These are phyloP conservation scores for Balearica regulorum DNA, from an alignment of 2,797 vertebrate species.

Conservation along the genomic window DNA sequence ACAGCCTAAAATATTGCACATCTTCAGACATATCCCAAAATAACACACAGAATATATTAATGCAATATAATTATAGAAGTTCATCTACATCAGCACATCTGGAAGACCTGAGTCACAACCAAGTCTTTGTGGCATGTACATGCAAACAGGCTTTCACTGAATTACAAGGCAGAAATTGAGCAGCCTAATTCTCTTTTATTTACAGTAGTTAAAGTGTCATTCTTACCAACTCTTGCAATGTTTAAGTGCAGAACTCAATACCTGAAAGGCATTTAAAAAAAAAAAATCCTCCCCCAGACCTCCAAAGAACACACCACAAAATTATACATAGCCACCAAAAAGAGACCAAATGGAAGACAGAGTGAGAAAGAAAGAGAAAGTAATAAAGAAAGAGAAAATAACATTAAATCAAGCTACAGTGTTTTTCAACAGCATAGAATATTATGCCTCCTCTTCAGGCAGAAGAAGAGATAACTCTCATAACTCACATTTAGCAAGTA, in stretches of 20 bases:
- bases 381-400: constrained; percentile 46
- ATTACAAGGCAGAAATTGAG: not conserved
- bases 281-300: not conserved
- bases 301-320: not conserved
- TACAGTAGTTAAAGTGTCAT: not conserved
- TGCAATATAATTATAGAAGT: not conserved
- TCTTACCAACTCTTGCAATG: not conserved
- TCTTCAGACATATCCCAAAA: not conserved
- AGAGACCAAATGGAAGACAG: not conserved
- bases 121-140: not conserved
- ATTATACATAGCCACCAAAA: constrained; percentile 44
- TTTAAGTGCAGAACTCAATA: not conserved
- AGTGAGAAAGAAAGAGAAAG: not conserved
- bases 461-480: not conserved
- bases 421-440: constrained; percentile 76
- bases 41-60: not conserved
- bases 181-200: not conserved
- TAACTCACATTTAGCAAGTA: not conserved
- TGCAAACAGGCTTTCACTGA: not conserved
- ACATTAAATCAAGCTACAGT: constrained; percentile 89
- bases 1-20: not conserved
- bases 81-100: not conserved
- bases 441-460: not conserved
- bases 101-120: not conserved
- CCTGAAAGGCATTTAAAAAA: not conserved